phyloP scores from a whole-genome alignment of 2,797 vertebrate genomes.

The Darevskia mixta region DNA sequence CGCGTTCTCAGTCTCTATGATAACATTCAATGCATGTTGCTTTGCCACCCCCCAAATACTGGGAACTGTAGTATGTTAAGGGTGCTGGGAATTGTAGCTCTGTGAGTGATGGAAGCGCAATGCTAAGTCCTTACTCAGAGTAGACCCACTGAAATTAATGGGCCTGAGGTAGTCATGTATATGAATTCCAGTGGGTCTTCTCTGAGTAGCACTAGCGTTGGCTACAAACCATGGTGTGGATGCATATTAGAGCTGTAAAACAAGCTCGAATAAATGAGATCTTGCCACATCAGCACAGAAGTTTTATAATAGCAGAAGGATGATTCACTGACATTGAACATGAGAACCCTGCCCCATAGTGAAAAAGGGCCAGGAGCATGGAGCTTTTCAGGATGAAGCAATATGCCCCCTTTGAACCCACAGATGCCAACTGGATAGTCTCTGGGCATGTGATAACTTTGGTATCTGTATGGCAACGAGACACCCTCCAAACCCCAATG shows the following conservation, averaged over 20 bases:
- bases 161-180: too few relatives aligned
- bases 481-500: slow-evolving; percentile 8
- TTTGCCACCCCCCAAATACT: too few relatives aligned
- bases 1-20: neutral
- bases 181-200: too few relatives aligned
- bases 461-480: neutral
- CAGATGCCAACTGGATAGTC: neutral
- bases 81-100: too few relatives aligned
- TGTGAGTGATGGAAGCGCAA: too few relatives aligned
- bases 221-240: too few relatives aligned
- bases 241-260: neutral
- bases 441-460: neutral
- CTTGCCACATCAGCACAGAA: neutral
- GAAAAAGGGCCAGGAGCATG: neutral
- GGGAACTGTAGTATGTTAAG: too few relatives aligned
- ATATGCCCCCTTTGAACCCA: neutral
- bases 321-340: neutral
- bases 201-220: too few relatives aligned
- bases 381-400: neutral
- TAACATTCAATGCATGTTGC: too few relatives aligned
- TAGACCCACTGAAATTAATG: too few relatives aligned
- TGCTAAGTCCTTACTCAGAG: too few relatives aligned
- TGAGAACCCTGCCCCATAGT: too few relatives aligned
- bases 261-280: neutral
- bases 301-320: neutral